phyloP scores from a whole-genome alignment of 2,888 invertebrate species.

The Phyto melanocephala region DNA sequence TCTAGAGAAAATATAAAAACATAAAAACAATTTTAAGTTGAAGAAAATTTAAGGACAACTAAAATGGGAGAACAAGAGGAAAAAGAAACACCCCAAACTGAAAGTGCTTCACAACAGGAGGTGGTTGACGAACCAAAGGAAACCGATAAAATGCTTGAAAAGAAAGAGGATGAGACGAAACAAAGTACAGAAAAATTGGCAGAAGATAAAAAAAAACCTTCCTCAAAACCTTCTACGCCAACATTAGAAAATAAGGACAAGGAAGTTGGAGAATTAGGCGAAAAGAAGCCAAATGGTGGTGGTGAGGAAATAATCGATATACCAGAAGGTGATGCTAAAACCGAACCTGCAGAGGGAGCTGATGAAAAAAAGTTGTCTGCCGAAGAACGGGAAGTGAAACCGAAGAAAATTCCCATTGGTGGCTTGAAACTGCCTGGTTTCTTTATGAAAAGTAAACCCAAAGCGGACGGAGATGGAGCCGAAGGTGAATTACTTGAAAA shows the following conservation, averaged over 20 bases:
- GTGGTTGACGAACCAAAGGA: slow-evolving; percentile 77
- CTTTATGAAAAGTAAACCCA: slow-evolving; percentile 87
- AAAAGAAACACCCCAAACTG: slow-evolving; percentile 77
- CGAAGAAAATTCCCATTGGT: slow-evolving; percentile 91
- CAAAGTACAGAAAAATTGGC: slow-evolving; percentile 64
- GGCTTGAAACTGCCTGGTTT: slow-evolving; percentile 94
- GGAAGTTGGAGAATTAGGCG: neutral
- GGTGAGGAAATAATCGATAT: slow-evolving; percentile 77
- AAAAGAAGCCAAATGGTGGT: slow-evolving; percentile 31
- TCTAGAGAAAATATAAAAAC: no score
- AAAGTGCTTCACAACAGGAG: slow-evolving; percentile 73
- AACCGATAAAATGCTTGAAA: slow-evolving; percentile 78
- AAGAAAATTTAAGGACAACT: neutral
- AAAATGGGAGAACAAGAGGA: slow-evolving; percentile 78
- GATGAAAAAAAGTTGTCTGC: slow-evolving; percentile 79
- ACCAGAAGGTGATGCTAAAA: slow-evolving; percentile 69
- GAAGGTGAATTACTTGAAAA: slow-evolving; percentile 80
- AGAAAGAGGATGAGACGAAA: slow-evolving; percentile 70
- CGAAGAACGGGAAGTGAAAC: slow-evolving; percentile 87
- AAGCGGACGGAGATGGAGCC: slow-evolving; percentile 82
- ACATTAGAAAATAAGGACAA: slow-evolving; percentile 62
- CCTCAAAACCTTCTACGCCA: slow-evolving; percentile 70
- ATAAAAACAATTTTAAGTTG: no score
- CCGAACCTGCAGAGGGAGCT: slow-evolving; percentile 60
- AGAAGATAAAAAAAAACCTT: slow-evolving; percentile 66